phyloP scores from a whole-genome alignment of 2,888 invertebrate genomes.

The Drosophila multiciliata region DNA sequence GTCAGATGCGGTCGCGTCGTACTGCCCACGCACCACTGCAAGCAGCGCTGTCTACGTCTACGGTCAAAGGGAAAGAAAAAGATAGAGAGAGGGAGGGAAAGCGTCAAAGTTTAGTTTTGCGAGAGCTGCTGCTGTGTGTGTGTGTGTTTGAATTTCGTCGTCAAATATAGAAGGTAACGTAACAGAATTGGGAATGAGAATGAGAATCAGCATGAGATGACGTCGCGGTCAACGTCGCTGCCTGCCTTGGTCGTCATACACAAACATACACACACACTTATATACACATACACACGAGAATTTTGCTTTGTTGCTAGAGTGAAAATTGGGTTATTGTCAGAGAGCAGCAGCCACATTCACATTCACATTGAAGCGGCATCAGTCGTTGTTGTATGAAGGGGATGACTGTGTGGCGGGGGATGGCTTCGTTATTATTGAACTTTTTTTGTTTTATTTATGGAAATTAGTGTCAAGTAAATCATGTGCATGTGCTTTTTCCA shows the following conservation, averaged over 20 bases:
- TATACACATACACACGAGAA: conserved; percentile 6
- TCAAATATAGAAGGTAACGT: conserved; percentile 40
- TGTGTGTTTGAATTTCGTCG: conserved; percentile 46
- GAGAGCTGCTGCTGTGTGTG: conserved; percentile 26
- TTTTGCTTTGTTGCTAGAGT: conserved; percentile 60
- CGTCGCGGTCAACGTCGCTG: conserved; percentile 41
- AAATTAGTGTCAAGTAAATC: conserved; percentile 82
- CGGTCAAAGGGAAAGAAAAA: conserved; percentile 1
- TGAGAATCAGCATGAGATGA: conserved; percentile 35
- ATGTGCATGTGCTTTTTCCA: conserved; percentile 64
- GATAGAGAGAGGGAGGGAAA: not conserved
- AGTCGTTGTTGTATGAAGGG: not conserved
- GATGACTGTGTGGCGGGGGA: not conserved
- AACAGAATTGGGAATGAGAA: conserved; percentile 35
- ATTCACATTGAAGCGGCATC: conserved; percentile 46
- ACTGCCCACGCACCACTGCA: conserved; percentile 63
- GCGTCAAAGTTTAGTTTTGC: conserved; percentile 13
- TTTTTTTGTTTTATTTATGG: conserved; percentile 75
- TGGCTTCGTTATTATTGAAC: conserved; percentile 59
- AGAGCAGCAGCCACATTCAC: conserved; percentile 41
- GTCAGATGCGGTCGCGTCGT: conserved; percentile 32
- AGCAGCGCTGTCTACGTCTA: conserved; percentile 14
- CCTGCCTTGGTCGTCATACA: conserved; percentile 57
- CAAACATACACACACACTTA: conserved; percentile 2
- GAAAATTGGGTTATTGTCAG: conserved; percentile 80